Base-by-base conservation (phyloP, 2,113 vertebrate genomes). In the Plestiodon gilberti region DNA sequence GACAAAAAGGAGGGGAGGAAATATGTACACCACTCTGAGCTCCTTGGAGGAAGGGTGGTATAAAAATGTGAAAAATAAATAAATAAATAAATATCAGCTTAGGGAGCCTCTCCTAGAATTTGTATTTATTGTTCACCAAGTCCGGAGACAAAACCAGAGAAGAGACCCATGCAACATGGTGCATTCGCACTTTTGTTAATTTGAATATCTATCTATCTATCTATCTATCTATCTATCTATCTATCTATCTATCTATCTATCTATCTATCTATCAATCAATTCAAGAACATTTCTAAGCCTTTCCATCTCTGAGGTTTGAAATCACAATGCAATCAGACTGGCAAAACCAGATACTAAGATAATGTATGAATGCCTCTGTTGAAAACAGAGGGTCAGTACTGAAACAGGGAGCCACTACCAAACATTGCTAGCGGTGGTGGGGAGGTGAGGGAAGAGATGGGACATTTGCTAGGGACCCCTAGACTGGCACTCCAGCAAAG, bases 61-160 rank as follows among this genome's bases (percentile, higher is more conserved):
- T n/a, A n/a, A n/a, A n/a, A n/a, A n/a, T n/a, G n/a, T n/a, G n/a
- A n/a, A n/a, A n/a, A n/a, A n/a, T n/a, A n/a, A n/a, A n/a, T n/a
- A n/a, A n/a, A n/a, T n/a, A 94, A 96, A 97, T 96, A 95, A 94
- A 94, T 95, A 96, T 96, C 96, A 96, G 95, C 94, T 95, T 93
- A 92, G 95, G 95, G 96, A 95, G 95, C 94, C 94, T 95, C 93
- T 97, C 92, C 92, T 96, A 95, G 93, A 96, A 95, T 95, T 4
- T 65, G 94, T 96, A 96, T 96, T 97, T 97, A 95, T 96, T 96
- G 95, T 96, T 97, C 95, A 95, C 90, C 84, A 88, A 90, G 92
- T 93, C 90, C 92, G 95, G 95, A 95, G 95, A 91, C 92, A 94
- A 94, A 96, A 93, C 40, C 4, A 62, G 40, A 64, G 57, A 65